Percentiles rank a stretch among this genome's conserved stretches.
Conservation (phyloP, 2,797 vertebrate species). For the Pipistrellus pygmaeus region DNA sequence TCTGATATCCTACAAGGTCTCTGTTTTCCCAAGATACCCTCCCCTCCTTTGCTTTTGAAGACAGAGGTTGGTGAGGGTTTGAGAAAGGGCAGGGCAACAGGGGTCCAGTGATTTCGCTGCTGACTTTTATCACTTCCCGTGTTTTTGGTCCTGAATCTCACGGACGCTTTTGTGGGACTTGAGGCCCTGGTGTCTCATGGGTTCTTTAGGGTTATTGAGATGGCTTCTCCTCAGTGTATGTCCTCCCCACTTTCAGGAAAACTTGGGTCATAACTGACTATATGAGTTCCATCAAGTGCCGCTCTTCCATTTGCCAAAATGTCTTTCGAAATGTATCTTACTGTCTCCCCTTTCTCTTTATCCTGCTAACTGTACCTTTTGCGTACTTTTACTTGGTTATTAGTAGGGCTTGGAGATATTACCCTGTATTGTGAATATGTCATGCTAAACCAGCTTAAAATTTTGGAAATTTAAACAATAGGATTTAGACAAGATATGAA, state of each 20-base stretch:
- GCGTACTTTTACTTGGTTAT: not conserved
- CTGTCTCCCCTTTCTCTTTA: not conserved
- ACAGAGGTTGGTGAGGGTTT: not conserved
- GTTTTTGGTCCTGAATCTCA: not conserved
- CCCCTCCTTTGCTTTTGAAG: not conserved
- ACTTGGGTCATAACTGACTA: not conserved
- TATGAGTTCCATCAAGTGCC: not conserved
- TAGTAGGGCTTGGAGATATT: not conserved
- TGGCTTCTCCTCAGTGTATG: not conserved
- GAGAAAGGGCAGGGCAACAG: not conserved
- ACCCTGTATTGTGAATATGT: not conserved
- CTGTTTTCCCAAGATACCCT: not conserved
- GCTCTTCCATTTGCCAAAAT: not conserved
- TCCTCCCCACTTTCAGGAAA: not conserved
- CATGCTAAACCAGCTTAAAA: not conserved
- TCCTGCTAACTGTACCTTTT: not conserved
- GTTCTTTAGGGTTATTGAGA: not conserved
- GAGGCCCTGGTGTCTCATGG: not conserved
- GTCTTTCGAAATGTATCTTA: not conserved
- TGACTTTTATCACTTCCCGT: not conserved
- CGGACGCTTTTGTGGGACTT: not conserved
- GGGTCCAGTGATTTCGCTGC: not conserved
- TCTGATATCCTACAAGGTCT: not conserved
- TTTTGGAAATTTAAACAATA: not conserved
- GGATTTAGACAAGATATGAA: constrained; percentile 4